A percentile compares a stretch with the other conserved stretches of the same genome.
Conservation (phyloP, 2,113 vertebrate species). For the Patagioenas fasciata region DNA sequence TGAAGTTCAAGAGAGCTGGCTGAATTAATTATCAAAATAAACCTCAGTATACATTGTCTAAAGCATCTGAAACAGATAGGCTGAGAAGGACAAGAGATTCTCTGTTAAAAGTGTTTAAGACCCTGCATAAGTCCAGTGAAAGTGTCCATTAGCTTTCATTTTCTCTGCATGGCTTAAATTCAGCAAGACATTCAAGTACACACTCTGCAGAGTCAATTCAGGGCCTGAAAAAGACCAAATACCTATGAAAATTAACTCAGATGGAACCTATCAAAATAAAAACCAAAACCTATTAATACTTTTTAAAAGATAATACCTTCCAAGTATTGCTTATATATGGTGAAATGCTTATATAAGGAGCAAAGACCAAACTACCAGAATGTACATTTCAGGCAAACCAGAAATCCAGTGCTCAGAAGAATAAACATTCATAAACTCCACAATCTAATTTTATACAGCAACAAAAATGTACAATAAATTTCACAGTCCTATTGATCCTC, state of each 20-base stretch:
- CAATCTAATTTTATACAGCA: conserved; percentile 76
- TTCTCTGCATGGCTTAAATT: not conserved
- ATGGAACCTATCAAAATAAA: not conserved
- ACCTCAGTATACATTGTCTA: not conserved
- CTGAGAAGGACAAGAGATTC: not conserved
- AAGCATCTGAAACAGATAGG: not conserved
- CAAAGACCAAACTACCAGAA: conserved; percentile 30
- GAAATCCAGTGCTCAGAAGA: conserved; percentile 67
- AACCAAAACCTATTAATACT: not conserved
- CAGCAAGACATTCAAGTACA: not conserved
- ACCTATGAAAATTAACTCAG: not conserved
- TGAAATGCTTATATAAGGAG: not conserved
- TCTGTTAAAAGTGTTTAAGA: accelerated
- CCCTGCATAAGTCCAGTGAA: not conserved
- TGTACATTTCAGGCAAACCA: conserved; percentile 50
- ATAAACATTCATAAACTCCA: conserved; percentile 77
- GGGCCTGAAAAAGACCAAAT: not conserved
- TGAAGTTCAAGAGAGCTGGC: not conserved
- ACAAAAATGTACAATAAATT: conserved; percentile 78
- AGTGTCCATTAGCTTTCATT: not conserved
- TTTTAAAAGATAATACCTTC: not conserved
- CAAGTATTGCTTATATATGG: not conserved
- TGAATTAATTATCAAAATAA: not conserved
- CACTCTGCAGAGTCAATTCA: not conserved
- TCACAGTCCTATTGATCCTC: conserved; percentile 77